Evolutionary conservation across 30 jellyfish, hydroid and myxozoan genomes (phyloP), one percentile per base, ranked within the genome.

Genomic region (Chironex yamaguchii): DNA sequence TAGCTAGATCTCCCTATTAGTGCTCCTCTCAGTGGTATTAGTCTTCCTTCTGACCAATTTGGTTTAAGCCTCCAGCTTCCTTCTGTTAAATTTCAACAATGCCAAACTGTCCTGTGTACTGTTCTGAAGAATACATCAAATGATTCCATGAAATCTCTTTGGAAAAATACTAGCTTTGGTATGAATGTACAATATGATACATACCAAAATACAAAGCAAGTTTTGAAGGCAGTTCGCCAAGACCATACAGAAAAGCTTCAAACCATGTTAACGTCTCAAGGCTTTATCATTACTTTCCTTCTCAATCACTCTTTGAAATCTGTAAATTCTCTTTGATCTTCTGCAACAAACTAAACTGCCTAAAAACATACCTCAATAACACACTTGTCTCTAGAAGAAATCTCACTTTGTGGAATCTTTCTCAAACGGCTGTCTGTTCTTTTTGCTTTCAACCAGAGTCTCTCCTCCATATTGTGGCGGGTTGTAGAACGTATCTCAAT

Each of bases 181-280:
- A 70, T 34, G 68, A 70, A 70, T 36, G 49, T 70, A 31, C 84
- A 70, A 35, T 70, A 70, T 70, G 84, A 70, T 70, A n/a, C 27
- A 30, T 70, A 70, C 68, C 58, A 68, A 42, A 70, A 35, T 22
- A 70, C 30, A 4, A 70, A 34, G 62, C 66, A 70, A 70, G 84
- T 34, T 9, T 34, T 70, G 62, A 70, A 70, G 70, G 84, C 70
- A 2, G 84, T 34, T 3, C 69, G 68, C 17, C 68, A 31, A 27
- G 48, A 35, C 31, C 84, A 70, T 70, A 70, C 58, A 14, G 68
- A 70, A 1, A 35, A 42, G 2, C 84, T 49, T 0, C 30, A 48
- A 31, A 4, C 58, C 48, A 31, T 14, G 42, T 42, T 70, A 70
- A 70, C 68, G 14, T 70, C 70, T 1, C 84, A 70, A 70, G 84